phyloP scores from a whole-genome alignment of 1,140 invertebrate genomes.

The Wiebesia pumilae region DNA sequence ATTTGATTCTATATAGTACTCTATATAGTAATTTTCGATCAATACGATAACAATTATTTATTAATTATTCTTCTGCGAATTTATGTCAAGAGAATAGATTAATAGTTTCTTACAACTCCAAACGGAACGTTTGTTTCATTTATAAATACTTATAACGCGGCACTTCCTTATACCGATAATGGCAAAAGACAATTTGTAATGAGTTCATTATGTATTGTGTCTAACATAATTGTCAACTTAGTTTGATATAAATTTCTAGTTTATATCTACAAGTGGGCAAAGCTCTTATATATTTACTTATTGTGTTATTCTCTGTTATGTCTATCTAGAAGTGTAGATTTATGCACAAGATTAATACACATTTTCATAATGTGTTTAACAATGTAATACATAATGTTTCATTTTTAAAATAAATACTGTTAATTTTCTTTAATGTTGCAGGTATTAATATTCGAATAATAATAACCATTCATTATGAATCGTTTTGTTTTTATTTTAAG shows the following conservation, averaged over 20 bases:
- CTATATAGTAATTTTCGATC: background rate
- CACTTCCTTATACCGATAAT: slow-evolving; percentile 62
- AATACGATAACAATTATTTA: background rate
- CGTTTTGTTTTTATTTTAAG: background rate
- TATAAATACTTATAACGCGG: slow-evolving; percentile 64
- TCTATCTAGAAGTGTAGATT: background rate
- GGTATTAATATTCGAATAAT: background rate
- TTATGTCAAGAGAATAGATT: slow-evolving; percentile 10
- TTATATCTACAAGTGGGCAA: background rate
- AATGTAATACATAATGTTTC: background rate
- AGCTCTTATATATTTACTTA: background rate
- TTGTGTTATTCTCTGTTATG: background rate
- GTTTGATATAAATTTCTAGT: background rate
- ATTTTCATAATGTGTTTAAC: background rate
- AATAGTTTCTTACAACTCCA: background rate
- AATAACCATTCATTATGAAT: background rate
- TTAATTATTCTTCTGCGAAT: background rate
- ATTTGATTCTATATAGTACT: no score
- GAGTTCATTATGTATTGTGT: slow-evolving; percentile 68
- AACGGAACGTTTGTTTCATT: slow-evolving; percentile 69
- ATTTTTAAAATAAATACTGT: background rate
- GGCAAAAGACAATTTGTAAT: slow-evolving; percentile 70
- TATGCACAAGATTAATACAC: background rate
- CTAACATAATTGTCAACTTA: slow-evolving; percentile 65
- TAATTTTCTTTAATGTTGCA: background rate